These are phyloP conservation scores for Siniperca obscura DNA, from an alignment of 2,797 vertebrate genomes.

Conservation along the genomic window DNA sequence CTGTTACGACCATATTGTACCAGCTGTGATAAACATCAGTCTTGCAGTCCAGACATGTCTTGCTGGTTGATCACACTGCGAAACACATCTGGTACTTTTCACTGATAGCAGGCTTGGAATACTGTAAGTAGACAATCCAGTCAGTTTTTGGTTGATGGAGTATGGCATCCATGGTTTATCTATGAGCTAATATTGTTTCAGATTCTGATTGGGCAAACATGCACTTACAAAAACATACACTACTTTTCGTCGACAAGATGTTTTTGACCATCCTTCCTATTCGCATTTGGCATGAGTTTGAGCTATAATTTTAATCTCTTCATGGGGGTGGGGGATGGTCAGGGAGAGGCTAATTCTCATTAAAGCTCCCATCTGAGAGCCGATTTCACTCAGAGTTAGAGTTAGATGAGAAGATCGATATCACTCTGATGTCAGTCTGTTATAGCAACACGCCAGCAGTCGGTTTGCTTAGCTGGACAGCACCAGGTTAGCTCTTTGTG, in stretches of 20 bases:
- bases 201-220: background rate
- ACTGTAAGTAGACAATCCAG: conserved; percentile 1
- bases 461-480: background rate
- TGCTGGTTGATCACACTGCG: conserved; percentile 44
- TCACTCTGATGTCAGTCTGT: background rate
- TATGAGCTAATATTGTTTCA: background rate
- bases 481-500: background rate
- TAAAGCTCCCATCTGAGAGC: no score
- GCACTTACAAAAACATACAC: background rate
- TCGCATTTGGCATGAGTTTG: background rate
- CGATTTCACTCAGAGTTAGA: no score
- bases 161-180: background rate
- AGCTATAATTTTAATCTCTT: conserved; percentile 18
- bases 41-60: conserved; percentile 47
- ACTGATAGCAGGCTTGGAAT: conserved; percentile 11
- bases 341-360: background rate
- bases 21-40: conserved; percentile 67
- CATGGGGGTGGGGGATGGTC: background rate
- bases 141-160: background rate
- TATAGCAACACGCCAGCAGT: no score
- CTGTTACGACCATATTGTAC: conserved; percentile 19
- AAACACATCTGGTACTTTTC: conserved; percentile 50
- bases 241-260: background rate
- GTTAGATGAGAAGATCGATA: background rate
- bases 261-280: background rate